Base-by-base conservation (phyloP, 2,888 invertebrate genomes). In the Troglohyphantes excavatus region DNA sequence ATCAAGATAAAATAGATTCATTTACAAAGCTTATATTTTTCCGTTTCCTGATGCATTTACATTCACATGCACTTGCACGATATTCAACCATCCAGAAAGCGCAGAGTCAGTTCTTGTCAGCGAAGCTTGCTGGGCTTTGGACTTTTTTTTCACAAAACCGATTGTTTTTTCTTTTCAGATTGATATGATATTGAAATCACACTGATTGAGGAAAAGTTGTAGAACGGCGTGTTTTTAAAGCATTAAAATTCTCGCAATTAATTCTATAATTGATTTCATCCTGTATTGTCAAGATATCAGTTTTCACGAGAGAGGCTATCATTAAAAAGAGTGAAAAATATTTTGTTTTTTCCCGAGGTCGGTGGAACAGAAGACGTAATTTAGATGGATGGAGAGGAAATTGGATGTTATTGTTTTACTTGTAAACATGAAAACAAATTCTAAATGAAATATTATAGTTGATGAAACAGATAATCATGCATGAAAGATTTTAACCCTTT, bases 1-100 rank as follows among this genome's bases (percentile, higher is more conserved):
- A 46, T n/a, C 46, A 7, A 27, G 43, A 43, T 46, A 43, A 26
- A 27, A 43, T 72, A 46, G 70, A 46, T 72, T 46, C 72, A 43
- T 70, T 70, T 39, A 13, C 13, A 46, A 46, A 72, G n/a, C 23
- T 46, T 53, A n/a, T n/a, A 53, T 72, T 72, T 72, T 72, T 46
- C 72, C 46, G 72, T 33, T 72, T 72, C 72, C 72, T 72, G 72
- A 23, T 39, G 72, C 26, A 23, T 13, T 17, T 23, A 23, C 46
- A 46, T 72, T 72, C 46, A 26, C 46, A 72, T 72, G 21, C 17
- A 6, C 23, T 7, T 6, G 43, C 72, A 72, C 72, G 72, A 33
- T 11, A 72, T 72, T 46, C 27, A 27, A 5, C 23, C 72, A 26
- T 72, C 26, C 1, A 26, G 53, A 53, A 53, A 53, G n/a, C 39